Conservation (phyloP, 2,113 vertebrate species). For the Myotis yumanensis region DNA sequence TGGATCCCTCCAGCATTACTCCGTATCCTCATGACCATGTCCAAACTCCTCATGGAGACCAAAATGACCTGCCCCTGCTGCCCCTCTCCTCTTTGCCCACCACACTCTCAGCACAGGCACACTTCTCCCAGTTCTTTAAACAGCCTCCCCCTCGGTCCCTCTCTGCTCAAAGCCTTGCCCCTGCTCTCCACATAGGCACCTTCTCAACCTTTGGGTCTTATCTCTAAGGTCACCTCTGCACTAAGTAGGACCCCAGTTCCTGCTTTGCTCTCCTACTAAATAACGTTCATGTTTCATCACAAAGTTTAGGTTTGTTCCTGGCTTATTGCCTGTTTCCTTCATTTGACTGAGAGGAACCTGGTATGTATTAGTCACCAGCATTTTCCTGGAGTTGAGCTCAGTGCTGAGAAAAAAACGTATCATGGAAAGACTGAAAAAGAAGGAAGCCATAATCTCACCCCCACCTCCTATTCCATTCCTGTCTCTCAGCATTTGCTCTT, state of each 20-base stretch:
- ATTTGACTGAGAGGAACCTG: not conserved
- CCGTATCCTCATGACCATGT: not conserved
- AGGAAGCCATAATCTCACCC: not conserved
- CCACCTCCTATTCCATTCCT: not conserved
- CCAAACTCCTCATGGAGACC: not conserved
- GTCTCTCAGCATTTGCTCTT: not conserved
- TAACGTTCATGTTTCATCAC: not conserved
- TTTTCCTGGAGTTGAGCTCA: not conserved
- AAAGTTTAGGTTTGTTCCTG: not conserved
- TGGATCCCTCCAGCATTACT: not conserved
- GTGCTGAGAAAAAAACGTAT: not conserved
- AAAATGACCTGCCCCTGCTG: not conserved
- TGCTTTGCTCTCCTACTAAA: not conserved
- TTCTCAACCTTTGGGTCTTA: not conserved
- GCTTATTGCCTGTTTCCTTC: not conserved
- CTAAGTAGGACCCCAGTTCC: rapidly evolving
- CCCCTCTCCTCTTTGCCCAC: not conserved
- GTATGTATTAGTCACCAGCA: not conserved
- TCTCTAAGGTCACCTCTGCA: not conserved
- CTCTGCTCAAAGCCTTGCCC: not conserved
- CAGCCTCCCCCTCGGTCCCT: not conserved
- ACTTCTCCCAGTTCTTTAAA: not conserved
- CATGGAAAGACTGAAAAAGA: not conserved
- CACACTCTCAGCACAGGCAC: not conserved
- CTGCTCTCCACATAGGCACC: not conserved